Evolutionary conservation across 1,140 invertebrate genomes (phyloP).

Genomic region (Epicauta chinensis): DNA sequence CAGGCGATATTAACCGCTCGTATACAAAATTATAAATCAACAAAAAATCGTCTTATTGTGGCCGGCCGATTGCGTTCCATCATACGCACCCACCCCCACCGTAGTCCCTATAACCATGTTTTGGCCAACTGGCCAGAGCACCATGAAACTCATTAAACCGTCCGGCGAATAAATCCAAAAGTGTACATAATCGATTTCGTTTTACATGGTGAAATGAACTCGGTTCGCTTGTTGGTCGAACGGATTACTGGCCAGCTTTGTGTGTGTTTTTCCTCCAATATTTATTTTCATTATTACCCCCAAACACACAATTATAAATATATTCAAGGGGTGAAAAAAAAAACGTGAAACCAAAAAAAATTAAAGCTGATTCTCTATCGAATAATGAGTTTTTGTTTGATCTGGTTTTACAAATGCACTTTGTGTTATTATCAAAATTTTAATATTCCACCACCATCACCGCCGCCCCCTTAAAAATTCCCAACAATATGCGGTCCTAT

Average conservation of each 20-base stretch:
- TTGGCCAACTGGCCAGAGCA: background rate
- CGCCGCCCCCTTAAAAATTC: background rate
- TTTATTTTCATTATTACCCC: constrained; percentile 12
- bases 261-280: constrained; percentile 17
- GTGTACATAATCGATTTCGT: constrained; percentile 20
- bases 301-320: constrained; percentile 14
- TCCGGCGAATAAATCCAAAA: constrained; percentile 19
- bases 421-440: constrained; percentile 15
- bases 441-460: constrained; percentile 7
- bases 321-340: too few relatives aligned
- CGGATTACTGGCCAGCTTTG: constrained; percentile 28
- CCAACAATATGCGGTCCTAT: background rate
- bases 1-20: too few relatives aligned
- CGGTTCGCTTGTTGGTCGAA: constrained; percentile 19
- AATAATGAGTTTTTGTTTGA: constrained; percentile 17
- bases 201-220: constrained; percentile 22
- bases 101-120: too few relatives aligned
- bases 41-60: too few relatives aligned
- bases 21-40: too few relatives aligned
- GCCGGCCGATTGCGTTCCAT: too few relatives aligned
- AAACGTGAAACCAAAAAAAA: too few relatives aligned
- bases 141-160: constrained; percentile 11
- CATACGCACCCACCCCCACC: too few relatives aligned
- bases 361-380: too few relatives aligned
- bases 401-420: constrained; percentile 18